Base-by-base conservation (phyloP, 2,797 vertebrate species). In the Phalloptychus januarius region DNA sequence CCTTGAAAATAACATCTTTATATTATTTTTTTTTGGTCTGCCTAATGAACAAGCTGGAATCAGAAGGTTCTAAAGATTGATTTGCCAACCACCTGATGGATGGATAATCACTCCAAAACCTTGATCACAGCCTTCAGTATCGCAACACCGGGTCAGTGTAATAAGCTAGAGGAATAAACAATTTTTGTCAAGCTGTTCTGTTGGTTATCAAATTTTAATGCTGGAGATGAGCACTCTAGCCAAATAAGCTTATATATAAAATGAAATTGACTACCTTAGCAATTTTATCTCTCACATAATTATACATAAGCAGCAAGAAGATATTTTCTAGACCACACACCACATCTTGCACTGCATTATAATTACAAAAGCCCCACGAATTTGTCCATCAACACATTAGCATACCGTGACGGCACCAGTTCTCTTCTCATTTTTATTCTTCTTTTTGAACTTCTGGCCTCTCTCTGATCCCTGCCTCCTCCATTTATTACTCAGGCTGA, bases 321-420 rank as follows among this genome's bases (percentile, higher is more conserved):
- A 36, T 70, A 50, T 73, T 87, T 73, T 84, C 28, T 73, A 48
- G 50, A 52, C 33, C 15, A 79, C 61, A 71, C 45, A 23, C 46
- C 70, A 83, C 61, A 56, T 69, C 83, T 90, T 54, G 80, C 79
- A 36, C 80, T 80, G 75, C 77, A 81, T 88, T 65, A 79, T 25
- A 87, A 86, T 86, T 42, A 78, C 56, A 75, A 76, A 79, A 50
- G 8, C 52, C 76, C 52, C 76, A 83, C 67, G 76, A 74, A 74
- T 81, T 79, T 87, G 65, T 23, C 36, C 23, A 77, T 80, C 76
- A 79, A 79, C 78, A 84, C 80, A 78, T 77, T 74, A 74, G 61
- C n/a, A 12, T 77, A 84, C 13, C 31, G 61, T 56, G 45, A 81
- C 71, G 71, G 71, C 65, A 79, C 78, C 78, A 72, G 56, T 45